phyloP scores from a whole-genome alignment of 2,113 vertebrate genomes.

The Proterorhinus semilunaris region DNA sequence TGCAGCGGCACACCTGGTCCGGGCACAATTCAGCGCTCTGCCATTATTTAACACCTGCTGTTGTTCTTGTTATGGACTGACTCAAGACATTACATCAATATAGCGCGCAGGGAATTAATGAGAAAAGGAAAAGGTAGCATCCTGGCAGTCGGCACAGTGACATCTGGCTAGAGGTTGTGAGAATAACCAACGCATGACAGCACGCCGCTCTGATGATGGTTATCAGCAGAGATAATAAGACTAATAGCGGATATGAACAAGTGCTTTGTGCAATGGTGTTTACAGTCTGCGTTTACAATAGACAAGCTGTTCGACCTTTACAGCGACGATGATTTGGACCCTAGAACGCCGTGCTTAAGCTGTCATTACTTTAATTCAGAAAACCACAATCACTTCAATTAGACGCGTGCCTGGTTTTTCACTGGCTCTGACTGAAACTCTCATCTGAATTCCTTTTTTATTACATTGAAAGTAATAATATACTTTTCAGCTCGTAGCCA shows the following conservation, averaged over 20 bases:
- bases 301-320: constrained; percentile 33
- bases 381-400: constrained; percentile 24
- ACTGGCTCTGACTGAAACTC: constrained; percentile 40
- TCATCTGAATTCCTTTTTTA: constrained; percentile 57
- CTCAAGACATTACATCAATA: constrained; percentile 68
- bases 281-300: constrained; percentile 13
- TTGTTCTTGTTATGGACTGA: constrained; percentile 67
- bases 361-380: constrained; percentile 9
- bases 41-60: constrained; percentile 70
- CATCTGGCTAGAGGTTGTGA: constrained; percentile 65
- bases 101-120: constrained; percentile 55
- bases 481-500: neutral
- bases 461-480: constrained; percentile 47
- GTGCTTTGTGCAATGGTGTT: constrained; percentile 43
- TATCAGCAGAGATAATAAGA: constrained; percentile 51
- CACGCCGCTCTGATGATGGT: constrained; percentile 67
- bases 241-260: constrained; percentile 24
- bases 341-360: neutral
- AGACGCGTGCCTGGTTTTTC: constrained; percentile 27
- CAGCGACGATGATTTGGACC: constrained; percentile 9
- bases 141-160: constrained; percentile 52
- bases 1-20: constrained; percentile 74
- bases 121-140: constrained; percentile 58
- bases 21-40: constrained; percentile 45
- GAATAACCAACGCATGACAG: constrained; percentile 53